These are phyloP conservation scores for Tangara arthus DNA, from an alignment of 2,797 vertebrate genomes.

Conservation along the genomic window DNA sequence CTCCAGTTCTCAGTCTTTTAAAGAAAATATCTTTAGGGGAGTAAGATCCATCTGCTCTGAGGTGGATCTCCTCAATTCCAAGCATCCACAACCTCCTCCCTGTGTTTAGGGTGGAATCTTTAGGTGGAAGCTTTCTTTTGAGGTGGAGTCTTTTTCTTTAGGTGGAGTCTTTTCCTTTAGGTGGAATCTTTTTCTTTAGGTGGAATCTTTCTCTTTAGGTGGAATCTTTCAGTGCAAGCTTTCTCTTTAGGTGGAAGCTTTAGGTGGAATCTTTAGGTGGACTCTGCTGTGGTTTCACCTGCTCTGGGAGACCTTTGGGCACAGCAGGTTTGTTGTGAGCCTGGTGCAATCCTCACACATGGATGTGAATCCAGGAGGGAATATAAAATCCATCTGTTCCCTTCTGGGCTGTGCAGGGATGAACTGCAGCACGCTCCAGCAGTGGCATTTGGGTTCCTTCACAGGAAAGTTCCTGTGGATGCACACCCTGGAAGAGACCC, in stretches of 20 bases:
- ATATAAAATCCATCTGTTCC: background rate
- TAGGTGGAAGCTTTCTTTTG: background rate
- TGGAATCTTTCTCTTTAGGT: no score
- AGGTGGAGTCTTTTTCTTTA: background rate
- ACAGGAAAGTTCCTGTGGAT: background rate
- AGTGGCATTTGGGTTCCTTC: background rate
- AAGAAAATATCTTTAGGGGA: background rate
- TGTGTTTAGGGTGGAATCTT: background rate
- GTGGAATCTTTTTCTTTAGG: background rate
- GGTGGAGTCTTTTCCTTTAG: background rate
- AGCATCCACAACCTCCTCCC: background rate
- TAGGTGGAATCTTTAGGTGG: background rate
- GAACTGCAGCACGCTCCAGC: background rate
- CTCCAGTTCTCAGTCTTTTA: background rate
- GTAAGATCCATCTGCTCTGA: background rate
- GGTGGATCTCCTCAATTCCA: background rate
- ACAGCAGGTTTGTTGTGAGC: fast-evolving
- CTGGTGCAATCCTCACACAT: fast-evolving
- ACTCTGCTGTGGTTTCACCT: background rate
- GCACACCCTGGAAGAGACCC: background rate
- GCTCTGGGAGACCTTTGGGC: background rate
- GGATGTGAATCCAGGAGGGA: background rate
- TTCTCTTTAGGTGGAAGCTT: no score
- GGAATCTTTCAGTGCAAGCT: background rate
- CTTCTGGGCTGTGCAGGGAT: background rate